These are phyloP conservation scores for Hemitrygon akajei DNA, from an alignment of 2,797 vertebrate species.

Conservation along the genomic window DNA sequence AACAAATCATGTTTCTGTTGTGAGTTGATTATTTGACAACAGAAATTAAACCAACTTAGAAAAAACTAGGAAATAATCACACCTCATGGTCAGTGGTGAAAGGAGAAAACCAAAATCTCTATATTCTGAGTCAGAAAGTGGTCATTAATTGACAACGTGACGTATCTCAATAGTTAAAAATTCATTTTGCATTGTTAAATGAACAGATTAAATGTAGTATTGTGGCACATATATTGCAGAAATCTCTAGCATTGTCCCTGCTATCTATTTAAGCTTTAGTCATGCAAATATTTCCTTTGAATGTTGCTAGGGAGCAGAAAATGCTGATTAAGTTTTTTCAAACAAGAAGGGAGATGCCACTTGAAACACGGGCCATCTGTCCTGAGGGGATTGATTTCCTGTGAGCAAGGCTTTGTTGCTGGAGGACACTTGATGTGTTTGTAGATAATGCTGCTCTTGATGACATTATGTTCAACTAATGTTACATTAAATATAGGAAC, in stretches of 20 bases:
- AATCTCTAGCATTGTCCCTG: not conserved
- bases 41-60: not conserved
- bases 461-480: conserved; percentile 59
- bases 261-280: not conserved
- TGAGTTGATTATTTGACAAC: conserved; percentile 10
- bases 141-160: conserved; percentile 12
- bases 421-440: conserved; percentile 82
- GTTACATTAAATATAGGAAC: not conserved
- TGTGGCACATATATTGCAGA: not conserved
- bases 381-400: conserved; percentile 75
- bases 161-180: conserved; percentile 1
- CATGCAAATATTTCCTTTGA: conserved; percentile 35
- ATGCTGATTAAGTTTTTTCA: conserved; percentile 55
- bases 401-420: conserved; percentile 80
- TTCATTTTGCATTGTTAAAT: conserved; percentile 15
- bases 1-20: not conserved
- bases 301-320: conserved; percentile 36
- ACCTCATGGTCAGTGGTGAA: conserved; percentile 5
- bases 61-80: not conserved
- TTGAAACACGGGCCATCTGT: conserved; percentile 89
- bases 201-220: not conserved
- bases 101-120: not conserved
- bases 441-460: conserved; percentile 73
- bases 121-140: conserved; percentile 31
- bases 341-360: conserved; percentile 69